These are phyloP conservation scores for Zaprionus ghesquierei DNA, from an alignment of 1,140 invertebrate species.

Conservation along the genomic window DNA sequence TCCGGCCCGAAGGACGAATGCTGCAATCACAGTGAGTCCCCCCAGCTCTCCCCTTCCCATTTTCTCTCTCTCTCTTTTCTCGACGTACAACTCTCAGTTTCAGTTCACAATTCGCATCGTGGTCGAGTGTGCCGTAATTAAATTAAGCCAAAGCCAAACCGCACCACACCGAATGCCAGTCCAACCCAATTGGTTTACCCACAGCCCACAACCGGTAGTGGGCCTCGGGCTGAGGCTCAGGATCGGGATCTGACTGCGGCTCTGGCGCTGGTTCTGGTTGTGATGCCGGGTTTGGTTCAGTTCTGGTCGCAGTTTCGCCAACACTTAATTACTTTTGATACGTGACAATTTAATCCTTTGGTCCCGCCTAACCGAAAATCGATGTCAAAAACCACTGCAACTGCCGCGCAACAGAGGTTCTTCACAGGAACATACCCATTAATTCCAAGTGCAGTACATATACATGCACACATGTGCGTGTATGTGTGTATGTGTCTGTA, in stretches of 20 bases:
- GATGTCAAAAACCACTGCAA: constrained; percentile 23
- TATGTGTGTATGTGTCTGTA: neutral
- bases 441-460: neutral
- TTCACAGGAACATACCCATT: constrained; percentile 10
- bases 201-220: neutral
- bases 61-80: neutral
- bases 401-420: neutral
- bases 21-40: constrained; percentile 26
- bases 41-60: neutral
- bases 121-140: constrained; percentile 43
- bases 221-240: neutral
- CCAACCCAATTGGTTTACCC: constrained; percentile 37
- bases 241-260: neutral
- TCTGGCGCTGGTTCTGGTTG: neutral
- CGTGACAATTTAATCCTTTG: constrained; percentile 58
- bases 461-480: neutral
- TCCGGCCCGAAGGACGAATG: neutral
- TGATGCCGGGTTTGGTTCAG: constrained; percentile 1
- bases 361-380: constrained; percentile 33
- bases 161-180: constrained; percentile 16
- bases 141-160: constrained; percentile 54
- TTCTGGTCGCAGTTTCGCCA: constrained; percentile 24
- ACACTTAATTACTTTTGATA: constrained; percentile 64
- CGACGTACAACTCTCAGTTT: constrained; percentile 2
- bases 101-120: constrained; percentile 29